Percentiles rank a stretch among this genome's conserved stretches.
Conservation (phyloP, 1,140 invertebrate species). For the Chironomus tepperi region DNA sequence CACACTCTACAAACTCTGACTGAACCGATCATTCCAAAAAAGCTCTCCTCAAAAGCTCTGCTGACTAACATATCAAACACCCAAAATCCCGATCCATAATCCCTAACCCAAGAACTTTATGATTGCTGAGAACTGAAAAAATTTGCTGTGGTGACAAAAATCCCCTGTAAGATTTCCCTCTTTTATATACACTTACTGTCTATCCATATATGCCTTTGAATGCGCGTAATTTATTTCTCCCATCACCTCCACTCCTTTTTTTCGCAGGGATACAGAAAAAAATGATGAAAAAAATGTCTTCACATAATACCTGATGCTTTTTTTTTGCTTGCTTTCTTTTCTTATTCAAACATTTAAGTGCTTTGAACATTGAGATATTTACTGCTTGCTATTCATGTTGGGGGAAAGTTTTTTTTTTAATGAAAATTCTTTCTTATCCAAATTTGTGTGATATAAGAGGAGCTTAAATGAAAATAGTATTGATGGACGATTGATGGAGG, state of each 20-base stretch:
- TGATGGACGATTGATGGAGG: no score
- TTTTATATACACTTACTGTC: neutral
- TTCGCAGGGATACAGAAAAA: no score
- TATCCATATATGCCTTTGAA: neutral
- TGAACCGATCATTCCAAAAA: no score
- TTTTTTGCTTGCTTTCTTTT: neutral
- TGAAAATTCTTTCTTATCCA: neutral
- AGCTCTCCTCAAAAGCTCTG: no score
- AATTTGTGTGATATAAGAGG: no score
- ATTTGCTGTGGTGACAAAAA: neutral
- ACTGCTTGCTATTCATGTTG: neutral
- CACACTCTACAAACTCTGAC: no score
- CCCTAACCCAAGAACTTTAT: no score
- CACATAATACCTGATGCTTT: constrained; percentile 12
- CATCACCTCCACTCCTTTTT: neutral
- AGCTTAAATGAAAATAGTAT: no score
- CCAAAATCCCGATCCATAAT: neutral
- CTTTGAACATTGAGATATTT: constrained; percentile 3
- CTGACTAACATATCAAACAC: no score
- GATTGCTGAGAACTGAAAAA: neutral
- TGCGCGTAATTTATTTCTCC: neutral
- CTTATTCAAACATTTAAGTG: neutral
- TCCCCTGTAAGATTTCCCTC: neutral
- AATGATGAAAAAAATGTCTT: neutral
- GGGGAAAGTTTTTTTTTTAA: constrained; percentile 1